A percentile compares a stretch with the other conserved stretches of the same genome.
Conservation (phyloP, 2,888 invertebrate genomes). For the Balanococcus diminutus region DNA sequence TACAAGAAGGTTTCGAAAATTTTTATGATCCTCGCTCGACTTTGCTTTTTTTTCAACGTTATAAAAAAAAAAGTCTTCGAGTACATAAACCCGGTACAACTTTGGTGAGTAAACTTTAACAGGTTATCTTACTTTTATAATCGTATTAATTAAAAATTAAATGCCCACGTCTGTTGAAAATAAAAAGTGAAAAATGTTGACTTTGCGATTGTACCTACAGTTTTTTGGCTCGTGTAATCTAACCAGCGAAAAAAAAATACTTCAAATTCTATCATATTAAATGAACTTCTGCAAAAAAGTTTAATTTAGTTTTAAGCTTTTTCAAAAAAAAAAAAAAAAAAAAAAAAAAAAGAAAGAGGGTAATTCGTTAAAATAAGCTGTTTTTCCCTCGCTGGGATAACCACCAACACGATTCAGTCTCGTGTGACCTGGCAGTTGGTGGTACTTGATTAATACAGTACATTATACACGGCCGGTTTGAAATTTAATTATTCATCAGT, state of each 20-base stretch:
- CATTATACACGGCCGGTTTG: constrained; percentile 27
- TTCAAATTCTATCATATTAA: background rate
- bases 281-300: background rate
- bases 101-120: background rate
- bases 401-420: background rate
- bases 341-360: background rate
- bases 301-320: constrained; percentile 21
- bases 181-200: constrained; percentile 37
- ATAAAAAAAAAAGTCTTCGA: too few species aligned
- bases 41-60: too few species aligned
- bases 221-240: background rate
- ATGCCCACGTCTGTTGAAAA: background rate
- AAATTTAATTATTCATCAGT: constrained; percentile 26
- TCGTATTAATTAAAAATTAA: constrained; percentile 40
- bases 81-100: too few species aligned
- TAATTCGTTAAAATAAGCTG: background rate
- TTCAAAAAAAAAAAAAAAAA: background rate
- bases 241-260: background rate
- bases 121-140: constrained; percentile 11
- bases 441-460: constrained; percentile 11
- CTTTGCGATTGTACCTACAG: constrained; percentile 5
- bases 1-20: too few species aligned
- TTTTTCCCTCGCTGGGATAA: background rate
- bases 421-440: constrained; percentile 21
- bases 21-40: too few species aligned